Conservation (phyloP, 2,888 invertebrate species). For the Pandemis cinnamomeana region DNA sequence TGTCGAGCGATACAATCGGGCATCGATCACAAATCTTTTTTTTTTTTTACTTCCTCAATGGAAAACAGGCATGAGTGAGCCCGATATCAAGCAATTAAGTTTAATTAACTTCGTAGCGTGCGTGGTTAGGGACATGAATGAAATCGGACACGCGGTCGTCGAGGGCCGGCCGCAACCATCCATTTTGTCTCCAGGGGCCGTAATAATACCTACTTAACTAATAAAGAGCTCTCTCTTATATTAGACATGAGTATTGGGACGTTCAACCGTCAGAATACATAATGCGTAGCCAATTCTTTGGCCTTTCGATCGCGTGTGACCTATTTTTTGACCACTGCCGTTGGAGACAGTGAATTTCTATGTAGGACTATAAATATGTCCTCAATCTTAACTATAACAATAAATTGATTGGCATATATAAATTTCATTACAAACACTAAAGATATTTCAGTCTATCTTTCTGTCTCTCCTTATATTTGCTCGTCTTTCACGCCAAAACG, state of each 20-base stretch:
- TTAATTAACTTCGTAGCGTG: not conserved
- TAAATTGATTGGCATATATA: too few species aligned
- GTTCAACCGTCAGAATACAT: not conserved
- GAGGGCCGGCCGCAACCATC: conserved; percentile 10
- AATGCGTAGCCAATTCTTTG: conserved; percentile 10
- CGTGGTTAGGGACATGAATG: conserved; percentile 2
- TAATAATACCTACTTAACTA: conserved; percentile 11
- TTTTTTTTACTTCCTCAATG: not conserved
- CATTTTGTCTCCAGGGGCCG: conserved; percentile 1
- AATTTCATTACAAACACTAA: not conserved
- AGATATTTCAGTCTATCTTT: too few species aligned
- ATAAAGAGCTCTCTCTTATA: conserved; percentile 13
- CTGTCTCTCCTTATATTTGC: too few species aligned
- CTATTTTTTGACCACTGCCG: not conserved
- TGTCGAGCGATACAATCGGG: not conserved
- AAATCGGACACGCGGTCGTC: conserved; percentile 5
- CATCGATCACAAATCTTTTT: not conserved
- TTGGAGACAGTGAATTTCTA: not conserved
- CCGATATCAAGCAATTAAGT: not conserved
- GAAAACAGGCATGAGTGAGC: not conserved
- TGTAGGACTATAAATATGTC: not conserved
- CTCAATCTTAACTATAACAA: not conserved
- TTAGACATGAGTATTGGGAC: conserved; percentile 3
- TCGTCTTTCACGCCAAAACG: too few species aligned
- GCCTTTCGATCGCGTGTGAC: conserved; percentile 5